phyloP scores from a whole-genome alignment of 1,140 invertebrate species.

The Drosophila nigrodunni region DNA sequence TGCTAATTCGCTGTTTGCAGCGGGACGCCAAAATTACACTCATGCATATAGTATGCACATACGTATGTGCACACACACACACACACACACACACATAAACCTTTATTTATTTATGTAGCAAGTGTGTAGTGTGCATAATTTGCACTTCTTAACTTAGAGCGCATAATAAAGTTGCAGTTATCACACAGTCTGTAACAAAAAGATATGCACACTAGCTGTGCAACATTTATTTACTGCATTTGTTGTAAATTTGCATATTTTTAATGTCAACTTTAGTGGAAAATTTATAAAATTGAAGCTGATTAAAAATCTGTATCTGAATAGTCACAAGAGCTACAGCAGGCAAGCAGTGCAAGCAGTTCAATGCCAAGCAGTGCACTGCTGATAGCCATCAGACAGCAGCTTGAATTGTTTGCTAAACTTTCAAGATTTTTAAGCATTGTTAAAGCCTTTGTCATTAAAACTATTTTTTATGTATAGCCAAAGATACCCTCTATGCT shows the following conservation, averaged over 20 bases:
- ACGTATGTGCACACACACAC: slow-evolving; percentile 9
- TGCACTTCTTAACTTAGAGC: slow-evolving; percentile 37
- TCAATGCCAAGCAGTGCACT: no score
- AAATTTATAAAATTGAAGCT: no score
- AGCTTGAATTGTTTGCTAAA: no score
- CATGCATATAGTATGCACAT: slow-evolving; percentile 20
- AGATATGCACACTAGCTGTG: background rate
- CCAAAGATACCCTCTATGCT: no score
- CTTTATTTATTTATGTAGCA: slow-evolving; percentile 7
- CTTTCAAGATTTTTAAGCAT: no score
- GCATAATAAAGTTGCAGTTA: slow-evolving; percentile 13
- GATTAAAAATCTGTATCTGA: no score
- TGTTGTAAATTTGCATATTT: background rate
- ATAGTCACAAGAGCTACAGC: no score
- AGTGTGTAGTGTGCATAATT: slow-evolving; percentile 35
- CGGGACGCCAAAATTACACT: slow-evolving; percentile 41
- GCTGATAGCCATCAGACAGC: no score
- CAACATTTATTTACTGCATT: slow-evolving; percentile 3
- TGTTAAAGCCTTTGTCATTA: no score
- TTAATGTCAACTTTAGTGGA: no score
- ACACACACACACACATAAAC: background rate
- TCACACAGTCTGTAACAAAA: background rate
- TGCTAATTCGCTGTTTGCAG: slow-evolving; percentile 61
- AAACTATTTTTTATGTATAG: no score
- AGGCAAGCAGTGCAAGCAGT: no score